Conservation (phyloP, 30 jellyfish, hydroid and myxozoan genomes). For the Cassiopea xamachana region DNA sequence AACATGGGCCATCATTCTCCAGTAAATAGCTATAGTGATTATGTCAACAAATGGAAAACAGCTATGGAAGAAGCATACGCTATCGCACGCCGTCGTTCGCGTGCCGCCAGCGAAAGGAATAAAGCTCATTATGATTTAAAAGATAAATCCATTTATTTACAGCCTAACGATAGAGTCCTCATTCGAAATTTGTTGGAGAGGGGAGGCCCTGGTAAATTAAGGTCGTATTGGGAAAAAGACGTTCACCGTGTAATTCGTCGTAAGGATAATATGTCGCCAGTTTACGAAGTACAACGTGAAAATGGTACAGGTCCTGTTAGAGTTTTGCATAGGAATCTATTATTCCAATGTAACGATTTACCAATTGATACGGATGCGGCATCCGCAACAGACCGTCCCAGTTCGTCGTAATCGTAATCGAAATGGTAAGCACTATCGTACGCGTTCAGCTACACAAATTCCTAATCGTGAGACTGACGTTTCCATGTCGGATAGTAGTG, state of each 20-base stretch:
- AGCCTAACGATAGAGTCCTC: conserved; percentile 50
- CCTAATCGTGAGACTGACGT: background rate
- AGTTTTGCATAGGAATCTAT: conserved; percentile 18
- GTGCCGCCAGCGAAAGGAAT: background rate
- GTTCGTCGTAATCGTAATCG: conserved; percentile 1
- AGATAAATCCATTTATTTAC: background rate
- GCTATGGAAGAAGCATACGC: conserved; percentile 32
- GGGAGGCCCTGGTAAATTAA: conserved; percentile 69
- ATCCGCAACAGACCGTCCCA: background rate
- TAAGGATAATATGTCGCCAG: conserved; percentile 27
- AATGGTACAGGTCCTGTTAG: conserved; percentile 11
- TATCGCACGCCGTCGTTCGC: conserved; percentile 16
- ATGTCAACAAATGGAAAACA: conserved; percentile 15
- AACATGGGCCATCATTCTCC: background rate
- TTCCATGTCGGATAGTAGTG: background rate
- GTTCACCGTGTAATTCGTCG: conserved; percentile 16
- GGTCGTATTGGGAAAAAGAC: conserved; percentile 38
- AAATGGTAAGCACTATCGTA: background rate
- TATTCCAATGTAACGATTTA: conserved; percentile 18
- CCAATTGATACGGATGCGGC: background rate
- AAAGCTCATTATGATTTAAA: conserved; percentile 8
- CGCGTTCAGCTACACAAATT: background rate
- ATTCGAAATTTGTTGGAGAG: conserved; percentile 49
- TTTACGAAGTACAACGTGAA: conserved; percentile 28
- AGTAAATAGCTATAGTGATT: background rate